Evolutionary conservation across 2,113 vertebrate genomes (phyloP).

Genomic region (Parus major): DNA sequence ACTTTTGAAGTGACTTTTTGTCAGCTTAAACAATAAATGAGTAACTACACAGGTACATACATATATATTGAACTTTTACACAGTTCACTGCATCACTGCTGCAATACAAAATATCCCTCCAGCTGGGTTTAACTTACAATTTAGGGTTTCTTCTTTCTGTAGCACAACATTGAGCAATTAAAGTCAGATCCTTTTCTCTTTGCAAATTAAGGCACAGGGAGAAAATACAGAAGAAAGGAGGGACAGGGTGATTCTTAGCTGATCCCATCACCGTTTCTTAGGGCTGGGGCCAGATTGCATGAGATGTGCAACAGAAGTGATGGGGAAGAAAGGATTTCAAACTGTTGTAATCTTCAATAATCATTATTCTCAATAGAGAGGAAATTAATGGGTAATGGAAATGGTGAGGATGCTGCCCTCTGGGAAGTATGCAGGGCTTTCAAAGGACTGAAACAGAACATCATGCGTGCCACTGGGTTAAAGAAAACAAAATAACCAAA

Average conservation of each 20-base stretch:
- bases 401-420: neutral
- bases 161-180: neutral
- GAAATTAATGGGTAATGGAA: neutral
- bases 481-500: neutral
- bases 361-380: neutral
- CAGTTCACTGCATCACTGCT: neutral
- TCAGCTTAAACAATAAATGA: neutral
- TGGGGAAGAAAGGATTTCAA: neutral
- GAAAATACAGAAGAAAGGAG: neutral
- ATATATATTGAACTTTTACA: neutral
- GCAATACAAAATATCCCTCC: neutral
- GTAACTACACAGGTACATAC: neutral
- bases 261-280: neutral
- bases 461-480: neutral
- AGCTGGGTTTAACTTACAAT: neutral
- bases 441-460: neutral
- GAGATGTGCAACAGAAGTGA: neutral
- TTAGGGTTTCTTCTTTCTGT: neutral
- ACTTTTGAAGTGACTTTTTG: neutral
- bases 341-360: neutral
- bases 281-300: neutral
- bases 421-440: neutral
- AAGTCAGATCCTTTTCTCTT: neutral
- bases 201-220: neutral
- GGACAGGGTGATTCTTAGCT: neutral